Evolutionary conservation across 92 coral and sea anemone genomes (phyloP), one percentile per base, ranked within the genome.

Genomic region (Actinernus sp.): DNA sequence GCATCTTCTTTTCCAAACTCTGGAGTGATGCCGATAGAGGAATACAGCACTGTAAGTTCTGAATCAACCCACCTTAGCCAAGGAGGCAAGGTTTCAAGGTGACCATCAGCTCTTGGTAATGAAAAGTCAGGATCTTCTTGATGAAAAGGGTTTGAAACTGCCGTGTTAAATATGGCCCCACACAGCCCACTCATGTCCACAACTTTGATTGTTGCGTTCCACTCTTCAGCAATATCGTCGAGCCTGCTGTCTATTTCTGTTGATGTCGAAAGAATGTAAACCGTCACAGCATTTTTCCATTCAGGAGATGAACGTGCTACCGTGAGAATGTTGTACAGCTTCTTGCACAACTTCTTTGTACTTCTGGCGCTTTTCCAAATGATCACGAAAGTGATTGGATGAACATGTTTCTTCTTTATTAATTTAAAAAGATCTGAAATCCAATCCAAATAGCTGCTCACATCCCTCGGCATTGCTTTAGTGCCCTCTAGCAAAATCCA

Each of bases 401-500:
- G 49, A 4, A 55, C 58, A 55, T 73, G 47, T 21, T 50, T 73
- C 58, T 74, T 86, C 14, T 45, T 56, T 3, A 86, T 64, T 33
- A 66, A 68, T 49, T 26, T 2, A 19, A 86, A 66, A 23, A 65
- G 61, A 30, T 79, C 85, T 17, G 67, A 30, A 12, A 70, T 70
- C 92, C 92, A 86, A 20, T 86, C 72, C 26, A 79, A 26, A 25
- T 68, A 66, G 0, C 50, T 58, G 22, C 28, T 64, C 3, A 79
- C 34, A 26, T 61, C 57, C 16, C 79, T 61, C 6, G 53, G 36
- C 43, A 63, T 73, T 33, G 66, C 83, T 24, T 83, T 64, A 29
- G 63, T 17, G 31, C 92, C 92, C 55, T 79, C 83, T 1, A 79
- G 54, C 22, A 86, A 59, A 32, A 86, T 73, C 92, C 92, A 86